A percentile compares a stretch with the other conserved stretches of the same genome.
phyloP scores from a whole-genome alignment of 2,113 vertebrate genomes.

The Willisornis vidua region DNA sequence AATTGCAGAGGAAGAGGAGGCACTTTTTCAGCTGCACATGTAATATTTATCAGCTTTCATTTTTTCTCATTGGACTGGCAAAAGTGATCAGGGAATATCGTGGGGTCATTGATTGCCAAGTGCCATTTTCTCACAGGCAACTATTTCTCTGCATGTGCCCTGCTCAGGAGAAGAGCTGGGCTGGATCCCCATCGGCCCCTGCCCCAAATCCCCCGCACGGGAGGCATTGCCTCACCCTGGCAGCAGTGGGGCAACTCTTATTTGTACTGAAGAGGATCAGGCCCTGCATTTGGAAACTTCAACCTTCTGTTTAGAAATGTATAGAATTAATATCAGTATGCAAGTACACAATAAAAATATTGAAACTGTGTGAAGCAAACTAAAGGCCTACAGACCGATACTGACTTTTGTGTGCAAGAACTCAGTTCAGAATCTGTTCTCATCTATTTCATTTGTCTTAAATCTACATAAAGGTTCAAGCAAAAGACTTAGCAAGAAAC shows the following conservation, averaged over 20 bases:
- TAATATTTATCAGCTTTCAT: slow-evolving; percentile 1
- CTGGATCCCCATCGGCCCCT: background rate
- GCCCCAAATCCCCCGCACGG: background rate
- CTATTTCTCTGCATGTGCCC: background rate
- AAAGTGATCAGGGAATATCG: slow-evolving; percentile 21
- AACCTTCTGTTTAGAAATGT: slow-evolving; percentile 20
- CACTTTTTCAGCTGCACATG: slow-evolving; percentile 13
- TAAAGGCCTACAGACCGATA: background rate
- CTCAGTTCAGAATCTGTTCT: background rate
- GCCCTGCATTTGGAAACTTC: background rate
- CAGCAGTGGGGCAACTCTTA: background rate
- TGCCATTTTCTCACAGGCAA: slow-evolving; percentile 24
- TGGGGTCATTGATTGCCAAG: slow-evolving; percentile 36
- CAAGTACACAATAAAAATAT: background rate
- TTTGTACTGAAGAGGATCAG: background rate
- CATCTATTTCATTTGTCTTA: background rate
- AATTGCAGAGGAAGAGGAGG: slow-evolving; percentile 27
- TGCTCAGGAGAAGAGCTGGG: background rate
- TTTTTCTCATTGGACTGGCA: slow-evolving; percentile 23
- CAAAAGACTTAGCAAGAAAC: background rate
- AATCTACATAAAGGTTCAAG: background rate
- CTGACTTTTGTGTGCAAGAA: background rate
- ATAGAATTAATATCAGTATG: background rate
- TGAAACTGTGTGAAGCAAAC: background rate
- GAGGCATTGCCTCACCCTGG: background rate